Percentiles rank a stretch among this genome's conserved stretches.
Evolutionary conservation across 2,113 vertebrate genomes (phyloP).

Genomic region (Colius striatus): DNA sequence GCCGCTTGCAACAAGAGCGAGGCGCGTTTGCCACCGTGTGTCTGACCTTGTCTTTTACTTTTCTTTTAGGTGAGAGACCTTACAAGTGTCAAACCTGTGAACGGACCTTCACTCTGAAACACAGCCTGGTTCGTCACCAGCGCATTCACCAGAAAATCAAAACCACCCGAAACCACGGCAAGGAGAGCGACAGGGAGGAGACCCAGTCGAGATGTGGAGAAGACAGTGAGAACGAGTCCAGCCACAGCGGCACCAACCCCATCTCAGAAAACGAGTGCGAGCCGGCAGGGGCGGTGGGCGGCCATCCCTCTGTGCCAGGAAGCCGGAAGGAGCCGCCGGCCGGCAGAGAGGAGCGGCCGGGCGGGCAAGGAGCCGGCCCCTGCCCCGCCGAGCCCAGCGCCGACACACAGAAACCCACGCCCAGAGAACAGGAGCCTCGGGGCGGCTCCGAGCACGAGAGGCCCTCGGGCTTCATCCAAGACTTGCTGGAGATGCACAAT

Average conservation of each 20-base stretch:
- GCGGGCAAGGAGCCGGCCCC: neutral
- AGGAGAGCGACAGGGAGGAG: slow-evolving; percentile 78
- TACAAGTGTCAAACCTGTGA: slow-evolving; percentile 96
- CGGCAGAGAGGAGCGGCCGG: slow-evolving; percentile 31
- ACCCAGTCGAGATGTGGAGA: slow-evolving; percentile 69
- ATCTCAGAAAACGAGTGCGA: slow-evolving; percentile 83
- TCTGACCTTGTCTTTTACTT: neutral
- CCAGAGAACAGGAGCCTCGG: slow-evolving; percentile 57
- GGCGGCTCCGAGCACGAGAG: slow-evolving; percentile 42
- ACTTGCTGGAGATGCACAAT: slow-evolving; percentile 81
- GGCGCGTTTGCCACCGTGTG: accelerated
- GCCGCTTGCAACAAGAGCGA: neutral
- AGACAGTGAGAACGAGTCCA: slow-evolving; percentile 86
- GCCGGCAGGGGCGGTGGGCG: neutral
- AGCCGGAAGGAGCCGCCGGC: slow-evolving; percentile 59
- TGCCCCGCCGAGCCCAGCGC: slow-evolving; percentile 39
- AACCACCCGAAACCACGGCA: slow-evolving; percentile 73
- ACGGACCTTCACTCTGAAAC: slow-evolving; percentile 96
- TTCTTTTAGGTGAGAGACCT: slow-evolving; percentile 87
- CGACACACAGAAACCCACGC: neutral
- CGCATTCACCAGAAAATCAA: slow-evolving; percentile 91
- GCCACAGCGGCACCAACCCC: slow-evolving; percentile 84
- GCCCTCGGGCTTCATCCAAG: slow-evolving; percentile 72
- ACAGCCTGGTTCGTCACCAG: slow-evolving; percentile 97
- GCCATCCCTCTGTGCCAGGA: slow-evolving; percentile 29